A percentile compares a stretch with the other conserved stretches of the same genome.
These are phyloP conservation scores for Amblyteles armatorius DNA, from an alignment of 2,888 invertebrate species.

Conservation along the genomic window DNA sequence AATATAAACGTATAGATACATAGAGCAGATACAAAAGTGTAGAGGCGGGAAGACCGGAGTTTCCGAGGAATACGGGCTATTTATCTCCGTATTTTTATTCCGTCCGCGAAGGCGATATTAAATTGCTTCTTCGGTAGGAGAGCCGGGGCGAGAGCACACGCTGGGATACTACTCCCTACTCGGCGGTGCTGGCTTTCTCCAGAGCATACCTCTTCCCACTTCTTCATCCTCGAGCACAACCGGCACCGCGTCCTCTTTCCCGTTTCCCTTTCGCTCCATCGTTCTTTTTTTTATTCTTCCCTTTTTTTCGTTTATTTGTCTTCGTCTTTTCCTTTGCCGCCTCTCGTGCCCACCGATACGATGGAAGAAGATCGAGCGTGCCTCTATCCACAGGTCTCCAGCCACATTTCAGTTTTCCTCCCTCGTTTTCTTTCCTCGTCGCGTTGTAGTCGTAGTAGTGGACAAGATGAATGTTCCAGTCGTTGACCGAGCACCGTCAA, in stretches of 20 bases:
- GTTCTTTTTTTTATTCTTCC: slow-evolving; percentile 43
- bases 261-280: slow-evolving; percentile 50
- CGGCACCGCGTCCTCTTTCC: slow-evolving; percentile 59
- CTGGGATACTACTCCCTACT: slow-evolving; percentile 35
- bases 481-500: slow-evolving; percentile 1
- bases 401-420: slow-evolving; percentile 54
- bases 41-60: slow-evolving; percentile 35
- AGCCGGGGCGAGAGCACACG: slow-evolving; percentile 21
- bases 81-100: slow-evolving; percentile 82
- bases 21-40: slow-evolving; percentile 30
- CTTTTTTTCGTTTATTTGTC: slow-evolving; percentile 32
- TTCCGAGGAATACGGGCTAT: slow-evolving; percentile 75
- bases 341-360: slow-evolving; percentile 22
- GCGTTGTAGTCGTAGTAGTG: not conserved
- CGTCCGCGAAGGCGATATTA: slow-evolving; percentile 80
- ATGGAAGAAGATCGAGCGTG: slow-evolving; percentile 12
- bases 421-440: slow-evolving; percentile 19
- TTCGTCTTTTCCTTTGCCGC: slow-evolving; percentile 37
- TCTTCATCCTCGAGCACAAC: slow-evolving; percentile 50
- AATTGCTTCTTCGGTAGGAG: slow-evolving; percentile 78
- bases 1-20: slow-evolving; percentile 31
- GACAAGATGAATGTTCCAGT: not conserved
- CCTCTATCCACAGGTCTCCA: slow-evolving; percentile 13
- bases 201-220: slow-evolving; percentile 19
- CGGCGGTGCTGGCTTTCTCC: slow-evolving; percentile 23